Percentiles rank a stretch among this genome's conserved stretches.
phyloP scores from a whole-genome alignment of 2,888 invertebrate species.

The Drosophila anceps region DNA sequence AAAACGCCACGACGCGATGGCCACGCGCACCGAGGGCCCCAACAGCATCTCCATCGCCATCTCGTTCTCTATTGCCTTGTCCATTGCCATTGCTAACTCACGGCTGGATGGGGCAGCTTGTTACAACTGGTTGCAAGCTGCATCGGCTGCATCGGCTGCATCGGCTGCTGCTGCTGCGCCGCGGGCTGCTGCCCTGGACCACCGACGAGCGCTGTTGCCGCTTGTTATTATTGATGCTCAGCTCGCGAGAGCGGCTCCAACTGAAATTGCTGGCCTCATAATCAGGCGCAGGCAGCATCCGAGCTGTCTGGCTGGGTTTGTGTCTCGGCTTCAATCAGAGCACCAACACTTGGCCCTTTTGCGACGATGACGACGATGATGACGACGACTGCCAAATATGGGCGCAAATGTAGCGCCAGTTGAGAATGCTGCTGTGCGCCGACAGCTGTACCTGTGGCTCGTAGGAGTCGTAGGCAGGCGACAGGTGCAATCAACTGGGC shows the following conservation, averaged over 20 bases:
- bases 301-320: constrained; percentile 38
- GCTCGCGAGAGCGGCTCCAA: constrained; percentile 34
- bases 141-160: constrained; percentile 3
- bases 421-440: constrained; percentile 16
- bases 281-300: constrained; percentile 54
- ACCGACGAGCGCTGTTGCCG: constrained; percentile 52
- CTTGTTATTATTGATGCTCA: constrained; percentile 49
- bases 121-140: constrained; percentile 72
- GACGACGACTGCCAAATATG: constrained; percentile 66
- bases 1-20: constrained; percentile 71
- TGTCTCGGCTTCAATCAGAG: constrained; percentile 60
- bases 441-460: constrained; percentile 20
- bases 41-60: constrained; percentile 22
- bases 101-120: constrained; percentile 52
- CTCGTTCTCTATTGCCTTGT: constrained; percentile 10
- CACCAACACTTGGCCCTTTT: constrained; percentile 41
- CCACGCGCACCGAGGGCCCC: constrained; percentile 69
- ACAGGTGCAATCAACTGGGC: constrained; percentile 75
- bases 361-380: neutral
- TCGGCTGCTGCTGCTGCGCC: constrained; percentile 28
- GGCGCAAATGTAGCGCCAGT: constrained; percentile 72
- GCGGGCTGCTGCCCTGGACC: constrained; percentile 64
- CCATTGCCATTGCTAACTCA: constrained; percentile 8
- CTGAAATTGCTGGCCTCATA: constrained; percentile 63
- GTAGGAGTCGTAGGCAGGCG: constrained; percentile 71